Evolutionary conservation across 2,888 invertebrate species (phyloP).

Genomic region (Elmis aenea): DNA sequence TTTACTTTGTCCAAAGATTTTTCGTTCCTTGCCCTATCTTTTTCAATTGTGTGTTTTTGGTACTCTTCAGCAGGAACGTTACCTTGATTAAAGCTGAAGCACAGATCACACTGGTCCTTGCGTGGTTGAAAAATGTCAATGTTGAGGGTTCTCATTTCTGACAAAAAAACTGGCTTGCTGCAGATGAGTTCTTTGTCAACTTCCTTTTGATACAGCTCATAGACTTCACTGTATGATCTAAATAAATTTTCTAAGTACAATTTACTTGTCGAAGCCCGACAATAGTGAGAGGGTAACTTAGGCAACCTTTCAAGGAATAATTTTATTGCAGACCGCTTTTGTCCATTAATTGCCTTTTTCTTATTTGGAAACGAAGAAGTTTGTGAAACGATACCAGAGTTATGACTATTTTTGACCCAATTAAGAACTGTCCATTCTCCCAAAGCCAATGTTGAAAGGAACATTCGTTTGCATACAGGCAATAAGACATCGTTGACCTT

Average conservation of each 20-base stretch:
- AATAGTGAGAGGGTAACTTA: constrained; percentile 19
- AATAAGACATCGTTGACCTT: constrained; percentile 6
- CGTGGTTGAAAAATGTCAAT: constrained; percentile 3
- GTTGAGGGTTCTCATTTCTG: background rate
- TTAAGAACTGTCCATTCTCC: background rate
- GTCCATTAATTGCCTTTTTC: constrained; percentile 4
- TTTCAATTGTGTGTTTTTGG: background rate
- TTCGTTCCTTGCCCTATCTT: constrained; percentile 12
- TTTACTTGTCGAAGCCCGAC: constrained; percentile 19
- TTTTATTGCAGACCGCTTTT: constrained; percentile 3
- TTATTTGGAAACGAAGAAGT: background rate
- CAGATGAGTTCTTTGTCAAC: constrained; percentile 12
- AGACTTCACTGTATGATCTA: constrained; percentile 15
- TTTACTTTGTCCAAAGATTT: constrained; percentile 13
- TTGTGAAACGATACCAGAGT: background rate
- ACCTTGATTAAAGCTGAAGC: background rate
- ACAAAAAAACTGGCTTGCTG: constrained; percentile 17
- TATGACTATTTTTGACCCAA: background rate
- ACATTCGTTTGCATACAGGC: constrained; percentile 2
- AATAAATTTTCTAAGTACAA: constrained; percentile 24
- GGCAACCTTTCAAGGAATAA: constrained; percentile 6
- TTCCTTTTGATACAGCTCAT: constrained; percentile 17
- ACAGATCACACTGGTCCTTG: constrained; percentile 1
- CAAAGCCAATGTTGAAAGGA: background rate
- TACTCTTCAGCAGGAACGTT: background rate